Conservation (phyloP, 2,113 vertebrate genomes). For the Nymphicus hollandicus region DNA sequence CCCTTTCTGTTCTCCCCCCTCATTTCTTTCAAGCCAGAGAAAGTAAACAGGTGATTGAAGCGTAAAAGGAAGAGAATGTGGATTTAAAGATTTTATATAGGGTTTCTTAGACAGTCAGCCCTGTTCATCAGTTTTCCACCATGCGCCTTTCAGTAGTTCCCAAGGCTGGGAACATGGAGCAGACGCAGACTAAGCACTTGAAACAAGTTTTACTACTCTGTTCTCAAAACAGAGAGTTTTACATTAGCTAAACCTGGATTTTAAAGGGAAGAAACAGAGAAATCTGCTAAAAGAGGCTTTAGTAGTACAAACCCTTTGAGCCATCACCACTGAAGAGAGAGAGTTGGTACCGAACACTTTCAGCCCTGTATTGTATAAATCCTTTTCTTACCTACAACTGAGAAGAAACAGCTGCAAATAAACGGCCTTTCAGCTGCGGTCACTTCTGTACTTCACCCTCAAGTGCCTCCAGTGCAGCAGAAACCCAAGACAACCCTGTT, state of each 20-base stretch:
- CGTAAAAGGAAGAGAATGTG: rapidly evolving
- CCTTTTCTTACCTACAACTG: background rate
- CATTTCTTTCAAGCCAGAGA: background rate
- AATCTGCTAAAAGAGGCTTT: background rate
- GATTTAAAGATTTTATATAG: background rate
- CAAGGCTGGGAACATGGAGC: background rate
- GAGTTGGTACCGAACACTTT: background rate
- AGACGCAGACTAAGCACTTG: background rate
- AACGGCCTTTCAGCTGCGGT: background rate
- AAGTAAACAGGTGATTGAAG: background rate
- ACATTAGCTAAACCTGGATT: background rate
- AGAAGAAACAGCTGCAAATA: conserved; percentile 17
- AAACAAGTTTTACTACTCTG: background rate
- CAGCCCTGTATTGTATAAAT: background rate
- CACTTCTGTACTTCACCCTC: background rate
- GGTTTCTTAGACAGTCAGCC: background rate
- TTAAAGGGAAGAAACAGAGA: background rate
- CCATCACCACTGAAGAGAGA: background rate
- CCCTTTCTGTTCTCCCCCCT: background rate
- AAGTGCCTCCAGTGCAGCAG: background rate
- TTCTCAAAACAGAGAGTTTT: conserved; percentile 19
- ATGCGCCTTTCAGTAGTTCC: background rate
- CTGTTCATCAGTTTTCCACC: background rate
- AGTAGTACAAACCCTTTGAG: background rate
- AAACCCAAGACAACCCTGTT: background rate